A percentile compares a stretch with the other conserved stretches of the same genome.
Conservation (phyloP, 2,113 vertebrate genomes). For the Agelaius tricolor region DNA sequence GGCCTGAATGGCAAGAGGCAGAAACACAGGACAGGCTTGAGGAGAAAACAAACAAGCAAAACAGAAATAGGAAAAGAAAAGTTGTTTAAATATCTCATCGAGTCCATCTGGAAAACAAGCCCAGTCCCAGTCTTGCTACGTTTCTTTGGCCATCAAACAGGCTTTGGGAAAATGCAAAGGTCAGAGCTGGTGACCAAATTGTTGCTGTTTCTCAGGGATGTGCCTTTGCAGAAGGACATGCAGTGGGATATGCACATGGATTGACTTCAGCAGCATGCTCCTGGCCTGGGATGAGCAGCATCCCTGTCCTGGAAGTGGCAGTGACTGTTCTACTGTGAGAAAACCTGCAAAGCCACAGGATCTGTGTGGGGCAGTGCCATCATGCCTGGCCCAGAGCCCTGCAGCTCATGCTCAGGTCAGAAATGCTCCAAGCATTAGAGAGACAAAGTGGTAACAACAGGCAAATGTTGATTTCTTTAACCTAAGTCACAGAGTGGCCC, state of each 20-base stretch:
- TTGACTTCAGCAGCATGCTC: background rate
- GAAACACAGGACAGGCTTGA: background rate
- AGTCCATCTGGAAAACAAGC: conserved; percentile 16
- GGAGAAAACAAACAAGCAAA: background rate
- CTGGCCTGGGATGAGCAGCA: background rate
- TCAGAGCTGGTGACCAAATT: background rate
- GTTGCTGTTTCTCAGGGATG: background rate
- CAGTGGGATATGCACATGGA: background rate
- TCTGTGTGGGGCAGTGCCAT: background rate
- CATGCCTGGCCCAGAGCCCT: background rate
- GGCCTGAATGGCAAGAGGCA: background rate
- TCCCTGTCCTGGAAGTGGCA: background rate
- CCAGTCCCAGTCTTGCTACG: background rate
- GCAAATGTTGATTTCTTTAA: background rate
- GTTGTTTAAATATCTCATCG: conserved; percentile 13
- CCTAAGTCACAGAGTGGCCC: conserved; percentile 10
- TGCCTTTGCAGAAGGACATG: background rate
- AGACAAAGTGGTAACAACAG: conserved; percentile 43
- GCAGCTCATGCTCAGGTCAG: background rate
- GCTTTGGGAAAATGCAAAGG: background rate
- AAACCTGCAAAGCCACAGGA: background rate
- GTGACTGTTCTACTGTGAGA: background rate
- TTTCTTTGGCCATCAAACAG: conserved; percentile 5
- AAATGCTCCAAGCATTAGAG: conserved; percentile 39
- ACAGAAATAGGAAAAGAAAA: background rate